Evolutionary conservation across 2,888 invertebrate species (phyloP).

Genomic region (Scaptodrosophila latifasciaeformis): DNA sequence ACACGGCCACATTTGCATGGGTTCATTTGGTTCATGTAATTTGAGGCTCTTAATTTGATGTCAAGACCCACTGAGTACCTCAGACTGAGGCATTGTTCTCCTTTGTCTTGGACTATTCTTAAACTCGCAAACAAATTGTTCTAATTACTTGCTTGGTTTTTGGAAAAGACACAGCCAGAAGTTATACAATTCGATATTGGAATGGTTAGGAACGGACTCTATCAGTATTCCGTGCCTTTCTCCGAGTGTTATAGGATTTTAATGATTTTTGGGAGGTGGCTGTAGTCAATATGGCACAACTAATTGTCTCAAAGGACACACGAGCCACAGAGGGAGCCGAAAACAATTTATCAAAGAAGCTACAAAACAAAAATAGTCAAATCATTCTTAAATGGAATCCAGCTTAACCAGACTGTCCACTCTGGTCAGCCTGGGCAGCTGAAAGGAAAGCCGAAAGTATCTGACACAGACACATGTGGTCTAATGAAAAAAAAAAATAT

Average conservation of each 20-base stretch:
- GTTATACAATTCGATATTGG: too few relatives aligned
- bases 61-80: too few relatives aligned
- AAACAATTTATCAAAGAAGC: conserved; percentile 18
- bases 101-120: too few relatives aligned
- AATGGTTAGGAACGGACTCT: too few relatives aligned
- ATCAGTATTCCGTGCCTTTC: too few relatives aligned
- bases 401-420: conserved; percentile 7
- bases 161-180: too few relatives aligned
- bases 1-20: conserved; percentile 45
- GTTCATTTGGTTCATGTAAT: conserved; percentile 30
- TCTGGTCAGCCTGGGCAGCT: conserved; percentile 1
- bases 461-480: conserved; percentile 20
- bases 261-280: too few relatives aligned
- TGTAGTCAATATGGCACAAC: too few relatives aligned
- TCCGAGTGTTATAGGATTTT: too few relatives aligned
- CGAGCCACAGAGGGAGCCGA: neutral
- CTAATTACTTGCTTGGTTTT: too few relatives aligned
- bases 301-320: too few relatives aligned
- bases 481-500: conserved; percentile 44
- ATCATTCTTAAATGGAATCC: conserved; percentile 60
- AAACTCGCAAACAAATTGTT: too few relatives aligned
- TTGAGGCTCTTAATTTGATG: conserved; percentile 55
- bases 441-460: neutral
- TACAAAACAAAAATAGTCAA: conserved; percentile 47
- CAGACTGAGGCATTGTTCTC: conserved; percentile 57